Evolutionary conservation across 2,797 vertebrate genomes (phyloP), one percentile per base, ranked within the genome.

Genomic region (Sebastes nivosus): DNA sequence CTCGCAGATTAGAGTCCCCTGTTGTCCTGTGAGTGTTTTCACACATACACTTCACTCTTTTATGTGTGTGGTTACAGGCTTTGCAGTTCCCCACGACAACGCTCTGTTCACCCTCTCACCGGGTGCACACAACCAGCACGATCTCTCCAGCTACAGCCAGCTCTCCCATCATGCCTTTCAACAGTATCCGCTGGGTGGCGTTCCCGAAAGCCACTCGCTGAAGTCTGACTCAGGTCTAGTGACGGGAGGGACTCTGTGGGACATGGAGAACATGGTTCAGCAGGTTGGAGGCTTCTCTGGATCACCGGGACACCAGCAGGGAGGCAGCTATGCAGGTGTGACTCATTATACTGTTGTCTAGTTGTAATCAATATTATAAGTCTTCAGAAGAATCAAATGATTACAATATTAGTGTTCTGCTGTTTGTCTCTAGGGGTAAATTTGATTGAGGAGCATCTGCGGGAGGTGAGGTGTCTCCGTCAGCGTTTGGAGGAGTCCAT

Each of bases 401-500:
- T 67, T 54, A n/a, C 3, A 61, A 32, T 30, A n/a, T 52, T 29
- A 38, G n/a, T 38, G 20, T 42, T 25, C 0, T 64, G 13, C 7
- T 65, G 34, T 68, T 75, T 83, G 8, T 70, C 14, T 72, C 2
- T 72, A 98, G 97, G 97, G 27, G 93, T 95, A 8, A 96, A 96
- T 77, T 81, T 99, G 85, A 95, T 98, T 5, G 97, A 99, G 79
- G 97, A 98, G 73, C 97, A 99, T 87, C 93, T 99, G 66, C 81
- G 89, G 66, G 98, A 99, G 93, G 97, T 99, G 80, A 96, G 96
- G 52, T 96, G 91, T 85, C 96, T 99, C 57, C 97, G 96, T 12
- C 97, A 98, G 91, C 96, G 95, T 46, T 94, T 99, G 3, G 97
- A 99, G 78, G 97, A 99, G 83, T 99, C 98, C 80, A 99, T 99